Conservation (phyloP, 2,113 vertebrate genomes). For the Vulpes lagopus region DNA sequence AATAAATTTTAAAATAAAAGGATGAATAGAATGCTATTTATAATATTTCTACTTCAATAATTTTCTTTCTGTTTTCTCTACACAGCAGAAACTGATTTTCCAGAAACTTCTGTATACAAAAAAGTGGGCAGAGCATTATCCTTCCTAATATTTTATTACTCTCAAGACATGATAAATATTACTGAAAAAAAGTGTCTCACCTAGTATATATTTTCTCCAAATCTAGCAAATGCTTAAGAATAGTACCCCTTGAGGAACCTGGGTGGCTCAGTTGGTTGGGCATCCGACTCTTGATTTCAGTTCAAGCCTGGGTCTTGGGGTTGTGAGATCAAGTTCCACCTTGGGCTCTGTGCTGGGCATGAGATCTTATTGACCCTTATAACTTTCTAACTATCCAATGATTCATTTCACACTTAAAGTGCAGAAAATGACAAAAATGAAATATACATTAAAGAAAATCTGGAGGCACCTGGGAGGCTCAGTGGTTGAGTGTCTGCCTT, state of each 20-base stretch:
- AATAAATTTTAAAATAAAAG: constrained; percentile 59
- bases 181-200: neutral
- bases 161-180: neutral
- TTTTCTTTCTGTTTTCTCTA: constrained; percentile 38
- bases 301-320: neutral
- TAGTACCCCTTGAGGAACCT: neutral
- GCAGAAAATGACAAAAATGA: neutral
- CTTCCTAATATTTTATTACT: constrained; percentile 49
- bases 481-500: too few relatives aligned
- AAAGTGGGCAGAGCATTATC: neutral
- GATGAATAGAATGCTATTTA: neutral
- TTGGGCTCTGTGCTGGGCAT: neutral
- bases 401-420: neutral
- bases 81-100: neutral
- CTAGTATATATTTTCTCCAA: neutral
- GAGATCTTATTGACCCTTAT: neutral
- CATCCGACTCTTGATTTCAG: neutral
- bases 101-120: constrained; percentile 30
- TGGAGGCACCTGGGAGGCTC: too few relatives aligned
- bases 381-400: neutral
- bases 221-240: neutral
- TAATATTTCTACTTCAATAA: constrained; percentile 8
- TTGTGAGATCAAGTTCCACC: neutral
- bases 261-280: neutral
- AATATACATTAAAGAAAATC: neutral